Percentiles rank a stretch among this genome's conserved stretches.
phyloP scores from a whole-genome alignment of 2,113 vertebrate species.

The Cyprinodon variegatus region DNA sequence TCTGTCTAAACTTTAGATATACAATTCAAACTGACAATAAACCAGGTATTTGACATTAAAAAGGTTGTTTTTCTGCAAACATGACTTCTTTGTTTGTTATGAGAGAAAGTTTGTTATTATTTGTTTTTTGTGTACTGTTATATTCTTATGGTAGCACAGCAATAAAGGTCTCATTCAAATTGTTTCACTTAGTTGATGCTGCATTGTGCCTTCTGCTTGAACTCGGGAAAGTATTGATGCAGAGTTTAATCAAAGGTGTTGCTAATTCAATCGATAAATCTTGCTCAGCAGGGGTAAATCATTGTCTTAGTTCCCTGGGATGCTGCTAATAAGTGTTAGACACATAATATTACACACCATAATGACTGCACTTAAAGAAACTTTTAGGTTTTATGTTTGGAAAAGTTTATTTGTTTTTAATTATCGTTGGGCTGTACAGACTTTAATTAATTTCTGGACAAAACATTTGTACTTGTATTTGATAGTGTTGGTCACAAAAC shows the following conservation, averaged over 20 bases:
- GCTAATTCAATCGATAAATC: constrained; percentile 20
- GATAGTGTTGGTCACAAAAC: not conserved
- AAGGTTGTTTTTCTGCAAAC: not conserved
- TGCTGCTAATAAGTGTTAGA: not conserved
- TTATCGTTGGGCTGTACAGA: not conserved
- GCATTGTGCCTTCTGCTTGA: constrained; percentile 8
- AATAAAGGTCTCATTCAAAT: not conserved
- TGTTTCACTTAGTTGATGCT: not conserved
- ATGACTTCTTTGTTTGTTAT: not conserved
- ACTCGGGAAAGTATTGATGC: constrained; percentile 20
- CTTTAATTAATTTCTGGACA: not conserved
- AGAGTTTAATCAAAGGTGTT: constrained; percentile 17
- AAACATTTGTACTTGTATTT: not conserved
- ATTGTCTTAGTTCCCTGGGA: constrained; percentile 1
- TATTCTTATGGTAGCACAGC: not conserved
- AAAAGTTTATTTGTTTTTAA: not conserved
- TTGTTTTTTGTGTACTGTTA: not conserved
- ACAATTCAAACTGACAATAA: not conserved
- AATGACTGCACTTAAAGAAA: not conserved
- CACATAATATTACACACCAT: not conserved
- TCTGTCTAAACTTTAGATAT: not conserved
- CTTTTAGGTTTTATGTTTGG: not conserved
- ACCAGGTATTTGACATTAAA: not conserved
- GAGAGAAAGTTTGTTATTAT: no score
- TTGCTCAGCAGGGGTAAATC: not conserved